Base-by-base conservation (phyloP, 2,113 vertebrate genomes). In the Phocoena sinus region DNA sequence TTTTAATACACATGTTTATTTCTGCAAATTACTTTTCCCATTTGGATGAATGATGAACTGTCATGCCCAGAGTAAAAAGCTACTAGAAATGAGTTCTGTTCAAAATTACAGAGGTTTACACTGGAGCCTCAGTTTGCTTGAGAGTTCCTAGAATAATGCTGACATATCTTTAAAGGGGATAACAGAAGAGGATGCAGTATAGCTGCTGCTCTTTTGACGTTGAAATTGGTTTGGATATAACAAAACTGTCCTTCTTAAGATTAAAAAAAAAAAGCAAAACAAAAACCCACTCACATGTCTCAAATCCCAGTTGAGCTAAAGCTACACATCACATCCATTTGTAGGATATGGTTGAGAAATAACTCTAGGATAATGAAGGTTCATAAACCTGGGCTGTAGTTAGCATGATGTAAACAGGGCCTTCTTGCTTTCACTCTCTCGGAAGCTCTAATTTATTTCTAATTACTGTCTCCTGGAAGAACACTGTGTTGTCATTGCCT, bases 401-500 rank as follows among this genome's bases (percentile, higher is more conserved):
- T 33, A 82, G 11, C 36, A 7, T 83, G 53, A 73, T 86, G 76
- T 87, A 98, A 98, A 97, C 89, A 98, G 7, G 63, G 5, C 17
- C 18, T 93, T 95, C 93, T 97, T 95, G 89, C 89, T 97, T 96
- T 91, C 65, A 81, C 23, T 95, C 84, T 82, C 74, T 76, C 6
- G 26, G 95, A 96, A 95, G 53, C 28, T 83, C 74, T 93, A 97
- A 97, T 97, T 98, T 10, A 87, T 97, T 97, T 98, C 96, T 98
- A 98, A 98, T 98, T 98, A 97, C 82, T 84, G 6, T 85, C 96
- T 97, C 50, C 56, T 97, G 93, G 89, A 98, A 97, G 81, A 98
- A 68, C 12, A 15, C 53, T 31, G 26, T 95, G 81, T 50, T 98
- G 90, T 90, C 50, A 71, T 97, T 96, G 92, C 82, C 41, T 97